Base-by-base conservation (phyloP, 2,888 invertebrate genomes). In the Andrena flavipes region DNA sequence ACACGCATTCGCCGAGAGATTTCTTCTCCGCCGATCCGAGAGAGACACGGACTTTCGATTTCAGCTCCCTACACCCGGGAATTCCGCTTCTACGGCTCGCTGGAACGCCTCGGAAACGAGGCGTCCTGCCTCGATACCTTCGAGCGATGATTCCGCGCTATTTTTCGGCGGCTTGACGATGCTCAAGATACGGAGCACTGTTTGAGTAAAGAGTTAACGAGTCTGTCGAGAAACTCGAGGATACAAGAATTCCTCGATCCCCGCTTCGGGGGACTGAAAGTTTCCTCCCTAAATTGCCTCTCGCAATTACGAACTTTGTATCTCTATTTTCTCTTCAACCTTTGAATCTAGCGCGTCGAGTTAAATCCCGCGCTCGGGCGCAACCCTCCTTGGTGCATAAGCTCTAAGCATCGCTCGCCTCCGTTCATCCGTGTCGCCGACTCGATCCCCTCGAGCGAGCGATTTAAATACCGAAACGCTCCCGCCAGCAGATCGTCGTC, bases 1-100 rank as follows among this genome's bases (percentile, higher is more conserved):
- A 91, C 92, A 92, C 84, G 92, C 90, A 90, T 91, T 84, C 85
- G 51, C 59, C 64, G 56, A 54, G 29, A 59, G 33, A 80, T 75
- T 82, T 69, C 76, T 80, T 70, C 63, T 56, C 23, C 56, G 20
- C 56, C 23, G 56, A 10, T 42, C 72, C 80, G 72, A 63, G 76
- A 80, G 67, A 67, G 7, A 42, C 63, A 49, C 23, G 7, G 54
- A 75, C 78, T 88, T 84, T 88, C 82, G 62, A 85, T 85, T 84
- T 85, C 76, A 49, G 29, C 63, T 35, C n/a, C 49, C 48, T 20
- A 42, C 48, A 64, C 33, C 16, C 64, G 56, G 33, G 35, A 76
- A 74, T 74, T 48, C 20, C 49, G 59, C 35, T 42, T 4, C 26
- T 4, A 2, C 7, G 20, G 33, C 33, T 54, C 54, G 5, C 35